These are phyloP conservation scores for Eupithecia vulgata DNA, from an alignment of 2,888 invertebrate genomes.

Conservation along the genomic window DNA sequence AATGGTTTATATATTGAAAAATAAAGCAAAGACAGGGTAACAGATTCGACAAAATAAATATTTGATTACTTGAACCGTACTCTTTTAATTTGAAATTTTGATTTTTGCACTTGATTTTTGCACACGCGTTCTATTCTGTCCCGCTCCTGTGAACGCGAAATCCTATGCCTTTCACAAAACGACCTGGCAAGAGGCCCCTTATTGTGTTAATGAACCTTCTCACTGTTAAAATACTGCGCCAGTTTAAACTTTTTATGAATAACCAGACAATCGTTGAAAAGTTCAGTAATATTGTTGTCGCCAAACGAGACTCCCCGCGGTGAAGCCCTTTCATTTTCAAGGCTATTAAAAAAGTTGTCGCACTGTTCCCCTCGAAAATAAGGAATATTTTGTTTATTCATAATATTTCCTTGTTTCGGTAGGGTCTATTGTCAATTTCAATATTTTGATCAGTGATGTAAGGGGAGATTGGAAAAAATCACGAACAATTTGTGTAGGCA, in stretches of 20 bases:
- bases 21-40: no score
- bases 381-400: conserved; percentile 50
- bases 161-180: no score
- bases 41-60: no score
- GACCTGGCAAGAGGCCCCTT: no score
- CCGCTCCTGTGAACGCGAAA: no score
- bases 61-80: no score
- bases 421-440: conserved; percentile 59
- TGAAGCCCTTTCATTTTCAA: conserved; percentile 61
- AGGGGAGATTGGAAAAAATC: conserved; percentile 31
- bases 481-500: background rate
- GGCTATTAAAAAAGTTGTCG: conserved; percentile 71
- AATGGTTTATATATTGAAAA: no score
- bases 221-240: background rate
- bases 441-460: conserved; percentile 49
- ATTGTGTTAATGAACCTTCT: no score
- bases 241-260: conserved; percentile 6
- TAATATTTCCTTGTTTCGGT: conserved; percentile 48
- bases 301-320: conserved; percentile 47
- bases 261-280: conserved; percentile 31
- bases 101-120: no score
- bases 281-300: conserved; percentile 51
- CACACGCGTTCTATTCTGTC: no score
- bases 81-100: no score
- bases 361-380: conserved; percentile 51